Evolutionary conservation across 2,113 vertebrate species (phyloP), one percentile per base, ranked within the genome.

Genomic region (Centropristis striata): DNA sequence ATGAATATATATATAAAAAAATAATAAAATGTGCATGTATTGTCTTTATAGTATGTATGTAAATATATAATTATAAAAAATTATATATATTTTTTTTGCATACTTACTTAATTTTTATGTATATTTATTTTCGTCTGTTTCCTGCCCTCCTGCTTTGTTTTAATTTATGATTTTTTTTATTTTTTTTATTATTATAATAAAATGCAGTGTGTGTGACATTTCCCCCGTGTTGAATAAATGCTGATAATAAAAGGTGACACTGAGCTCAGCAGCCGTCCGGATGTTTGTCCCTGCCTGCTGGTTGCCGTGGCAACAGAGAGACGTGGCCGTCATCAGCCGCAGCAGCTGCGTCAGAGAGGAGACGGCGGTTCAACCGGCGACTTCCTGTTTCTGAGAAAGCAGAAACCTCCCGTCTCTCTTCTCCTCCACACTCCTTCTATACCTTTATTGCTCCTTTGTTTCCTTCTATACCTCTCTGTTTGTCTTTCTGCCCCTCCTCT

Each of bases 301-400:
- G 86, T 94, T 83, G 37, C 90, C 41, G 67, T 37, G 54, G 92
- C 71, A 81, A 94, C 90, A 16, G 53, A 55, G 75, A 64, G 75
- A 83, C 71, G n/a, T 32, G 80, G 47, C 71, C 37, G 84, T 92
- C 91, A 88, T 85, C 82, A 39, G 27, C 71, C 21, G 60, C 74
- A 76, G 78, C 84, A 74, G 79, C 80, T 93, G 87, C 87, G 91
- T 94, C 93, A 93, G 32, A 50, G 57, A 75, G 81, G 85, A 83
- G 71, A 74, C 63, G 76, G 82, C 80, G 84, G 85, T 87, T 87
- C 54, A 85, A 89, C 91, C 14, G 79, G 75, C 75, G 9, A 86
- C 90, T 95, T 95, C 94, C 94, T 91, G 89, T 92, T 94, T 91
- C 87, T 81, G 72, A 80, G 84, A 83, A 87, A 84, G 65, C 72